A percentile compares a stretch with the other conserved stretches of the same genome.
Conservation (phyloP, 2,797 vertebrate species). For the Myoxocephalus aenaeus region DNA sequence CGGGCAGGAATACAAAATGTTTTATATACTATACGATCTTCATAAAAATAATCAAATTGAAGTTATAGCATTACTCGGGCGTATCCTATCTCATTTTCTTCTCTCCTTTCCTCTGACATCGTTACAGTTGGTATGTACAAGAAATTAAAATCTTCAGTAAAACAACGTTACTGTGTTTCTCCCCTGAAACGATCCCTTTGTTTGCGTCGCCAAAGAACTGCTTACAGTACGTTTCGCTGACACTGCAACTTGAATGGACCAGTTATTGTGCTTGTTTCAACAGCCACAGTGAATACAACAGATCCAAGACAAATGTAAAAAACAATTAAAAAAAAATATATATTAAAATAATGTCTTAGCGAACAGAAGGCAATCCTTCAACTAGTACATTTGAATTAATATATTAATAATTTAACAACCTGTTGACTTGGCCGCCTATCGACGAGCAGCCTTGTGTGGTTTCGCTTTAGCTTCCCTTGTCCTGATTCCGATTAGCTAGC, state of each 20-base stretch:
- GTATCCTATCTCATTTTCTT: slow-evolving; percentile 47
- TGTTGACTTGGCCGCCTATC: slow-evolving; percentile 47
- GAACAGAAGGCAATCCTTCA: slow-evolving; percentile 59
- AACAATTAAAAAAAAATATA: slow-evolving; percentile 63
- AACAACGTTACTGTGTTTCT: slow-evolving; percentile 70
- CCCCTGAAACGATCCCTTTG: slow-evolving; percentile 78
- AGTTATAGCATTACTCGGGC: slow-evolving; percentile 77
- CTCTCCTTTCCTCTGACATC: slow-evolving; percentile 34
- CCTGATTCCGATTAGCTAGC: slow-evolving; percentile 64
- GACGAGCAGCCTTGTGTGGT: slow-evolving; percentile 50
- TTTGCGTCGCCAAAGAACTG: slow-evolving; percentile 60
- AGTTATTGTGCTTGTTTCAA: slow-evolving; percentile 73
- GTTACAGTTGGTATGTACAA: slow-evolving; percentile 75
- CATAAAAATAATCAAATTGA: slow-evolving; percentile 81
- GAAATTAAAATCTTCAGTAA: slow-evolving; percentile 75
- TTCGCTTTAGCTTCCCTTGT: slow-evolving; percentile 65
- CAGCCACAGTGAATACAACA: slow-evolving; percentile 61
- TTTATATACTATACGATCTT: slow-evolving; percentile 79
- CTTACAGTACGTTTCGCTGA: slow-evolving; percentile 75
- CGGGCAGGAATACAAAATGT: slow-evolving; percentile 75
- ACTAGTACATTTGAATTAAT: slow-evolving; percentile 71
- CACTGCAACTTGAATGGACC: slow-evolving; percentile 66
- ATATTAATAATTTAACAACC: slow-evolving; percentile 81
- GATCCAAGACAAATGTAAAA: slow-evolving; percentile 57
- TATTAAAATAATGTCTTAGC: slow-evolving; percentile 46